These are phyloP conservation scores for Rhagologus leucostigma DNA, from an alignment of 2,113 vertebrate genomes.

Conservation along the genomic window DNA sequence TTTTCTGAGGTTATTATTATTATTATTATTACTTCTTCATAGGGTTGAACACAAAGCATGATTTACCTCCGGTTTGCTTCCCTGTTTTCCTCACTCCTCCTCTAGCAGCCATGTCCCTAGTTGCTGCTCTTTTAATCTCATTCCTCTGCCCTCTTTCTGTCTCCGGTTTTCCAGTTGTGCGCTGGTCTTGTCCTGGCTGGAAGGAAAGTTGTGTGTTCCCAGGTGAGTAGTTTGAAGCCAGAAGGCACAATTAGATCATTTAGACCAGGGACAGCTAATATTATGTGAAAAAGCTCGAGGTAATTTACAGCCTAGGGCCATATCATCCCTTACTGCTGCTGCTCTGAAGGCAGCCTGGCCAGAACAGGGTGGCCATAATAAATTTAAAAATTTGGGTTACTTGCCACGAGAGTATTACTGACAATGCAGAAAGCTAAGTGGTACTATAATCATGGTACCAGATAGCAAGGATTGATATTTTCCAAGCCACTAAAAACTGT, in stretches of 20 bases:
- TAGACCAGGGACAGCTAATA: neutral
- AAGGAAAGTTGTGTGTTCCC: neutral
- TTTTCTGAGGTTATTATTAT: neutral
- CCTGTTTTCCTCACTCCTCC: neutral
- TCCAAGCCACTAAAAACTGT: neutral
- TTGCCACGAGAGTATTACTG: rapidly evolving
- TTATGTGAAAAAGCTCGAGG: rapidly evolving
- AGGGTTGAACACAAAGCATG: rapidly evolving
- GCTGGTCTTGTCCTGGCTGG: rapidly evolving
- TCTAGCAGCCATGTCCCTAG: rapidly evolving
- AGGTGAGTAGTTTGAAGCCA: neutral
- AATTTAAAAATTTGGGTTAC: rapidly evolving
- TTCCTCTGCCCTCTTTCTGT: neutral
- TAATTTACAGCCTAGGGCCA: neutral
- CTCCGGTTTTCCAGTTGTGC: neutral
- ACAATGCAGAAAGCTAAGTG: neutral
- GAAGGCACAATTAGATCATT: neutral
- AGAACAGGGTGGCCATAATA: neutral
- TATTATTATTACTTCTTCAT: neutral
- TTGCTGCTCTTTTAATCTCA: rapidly evolving
- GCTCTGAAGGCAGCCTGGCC: neutral
- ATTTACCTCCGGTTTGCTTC: neutral
- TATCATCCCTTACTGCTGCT: neutral
- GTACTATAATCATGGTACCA: neutral
- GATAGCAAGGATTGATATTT: neutral